Percentiles rank a stretch among this genome's conserved stretches.
phyloP scores from a whole-genome alignment of 2,888 invertebrate species.

The Mesorhabditis sp. region DNA sequence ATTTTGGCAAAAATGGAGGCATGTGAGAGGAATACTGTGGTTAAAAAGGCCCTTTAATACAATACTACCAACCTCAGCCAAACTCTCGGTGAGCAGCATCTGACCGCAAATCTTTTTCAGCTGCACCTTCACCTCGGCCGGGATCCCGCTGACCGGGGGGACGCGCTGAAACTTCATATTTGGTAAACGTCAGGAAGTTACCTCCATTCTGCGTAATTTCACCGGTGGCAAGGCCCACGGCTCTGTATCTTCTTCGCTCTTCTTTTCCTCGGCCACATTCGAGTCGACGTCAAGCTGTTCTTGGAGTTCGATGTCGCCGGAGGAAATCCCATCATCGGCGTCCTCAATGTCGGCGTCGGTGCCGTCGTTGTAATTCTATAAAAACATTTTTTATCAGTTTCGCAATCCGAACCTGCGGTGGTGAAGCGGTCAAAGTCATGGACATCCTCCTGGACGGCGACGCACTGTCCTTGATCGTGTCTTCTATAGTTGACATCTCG shows the following conservation, averaged over 20 bases:
- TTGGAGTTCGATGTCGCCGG: not conserved
- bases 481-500: too few relatives aligned
- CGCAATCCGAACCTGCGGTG: too few relatives aligned
- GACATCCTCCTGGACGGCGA: too few relatives aligned
- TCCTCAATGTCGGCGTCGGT: too few relatives aligned
- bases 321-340: too few relatives aligned
- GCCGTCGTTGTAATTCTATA: too few relatives aligned
- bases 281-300: conserved; percentile 29
- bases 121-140: conserved; percentile 16
- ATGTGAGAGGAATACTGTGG: not conserved
- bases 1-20: not conserved
- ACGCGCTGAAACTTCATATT: conserved; percentile 12
- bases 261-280: conserved; percentile 17
- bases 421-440: too few relatives aligned
- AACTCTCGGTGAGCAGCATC: conserved; percentile 16
- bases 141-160: conserved; percentile 11
- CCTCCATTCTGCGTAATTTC: not conserved
- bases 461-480: too few relatives aligned
- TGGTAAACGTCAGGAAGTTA: not conserved
- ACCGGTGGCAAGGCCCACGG: not conserved
- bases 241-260: conserved; percentile 16
- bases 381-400: too few relatives aligned
- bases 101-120: conserved; percentile 23
- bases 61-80: conserved; percentile 5
- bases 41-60: too few relatives aligned